Conservation (phyloP, 2,888 invertebrate genomes). For the Lycophotia porphyrea region DNA sequence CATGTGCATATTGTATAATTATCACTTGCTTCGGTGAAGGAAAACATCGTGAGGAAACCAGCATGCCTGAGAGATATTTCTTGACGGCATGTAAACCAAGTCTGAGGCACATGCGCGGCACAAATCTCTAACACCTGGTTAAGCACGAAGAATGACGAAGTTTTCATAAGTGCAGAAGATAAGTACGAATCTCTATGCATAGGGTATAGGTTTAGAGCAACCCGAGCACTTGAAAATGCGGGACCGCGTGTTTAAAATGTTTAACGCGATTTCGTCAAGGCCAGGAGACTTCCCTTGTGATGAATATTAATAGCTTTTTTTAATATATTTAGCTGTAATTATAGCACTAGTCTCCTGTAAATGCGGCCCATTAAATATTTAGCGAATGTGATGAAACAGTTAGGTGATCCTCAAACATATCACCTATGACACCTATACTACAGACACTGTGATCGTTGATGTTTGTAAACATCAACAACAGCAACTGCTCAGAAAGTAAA, state of each 20-base stretch:
- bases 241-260: too few species aligned
- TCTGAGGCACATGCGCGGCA: too few species aligned
- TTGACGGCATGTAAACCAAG: too few species aligned
- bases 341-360: neutral
- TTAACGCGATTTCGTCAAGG: neutral
- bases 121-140: too few species aligned
- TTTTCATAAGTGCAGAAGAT: neutral
- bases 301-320: neutral
- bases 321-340: neutral
- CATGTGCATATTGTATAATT: too few species aligned
- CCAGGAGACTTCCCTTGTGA: neutral
- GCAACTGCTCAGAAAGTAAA: neutral
- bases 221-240: neutral
- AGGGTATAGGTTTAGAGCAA: neutral
- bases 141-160: too few species aligned
- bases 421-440: too few species aligned
- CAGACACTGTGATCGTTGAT: neutral
- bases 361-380: neutral
- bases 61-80: too few species aligned
- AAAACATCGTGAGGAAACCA: too few species aligned
- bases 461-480: neutral
- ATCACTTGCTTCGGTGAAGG: too few species aligned
- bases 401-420: neutral
- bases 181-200: neutral
- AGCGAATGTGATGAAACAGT: neutral